These are phyloP conservation scores for Saturnia pavonia DNA, from an alignment of 2,888 invertebrate genomes.

Conservation along the genomic window DNA sequence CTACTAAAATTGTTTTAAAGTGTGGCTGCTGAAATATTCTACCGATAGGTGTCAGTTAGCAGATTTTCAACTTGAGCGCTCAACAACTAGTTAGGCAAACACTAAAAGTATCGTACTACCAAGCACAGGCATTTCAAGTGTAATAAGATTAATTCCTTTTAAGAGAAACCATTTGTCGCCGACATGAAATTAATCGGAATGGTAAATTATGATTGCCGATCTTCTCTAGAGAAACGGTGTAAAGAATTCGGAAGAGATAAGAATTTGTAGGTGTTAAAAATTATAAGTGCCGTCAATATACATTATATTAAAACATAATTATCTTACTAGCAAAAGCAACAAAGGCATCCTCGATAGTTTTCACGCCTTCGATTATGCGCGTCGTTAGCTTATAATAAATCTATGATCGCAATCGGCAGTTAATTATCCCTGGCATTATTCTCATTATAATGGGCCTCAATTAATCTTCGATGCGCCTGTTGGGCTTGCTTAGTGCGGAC, in stretches of 20 bases:
- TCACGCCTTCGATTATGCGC: slow-evolving; percentile 78
- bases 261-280: not conserved
- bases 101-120: not conserved
- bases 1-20: not conserved
- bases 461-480: slow-evolving; percentile 27
- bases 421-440: slow-evolving; percentile 38
- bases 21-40: not conserved
- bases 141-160: too few species aligned
- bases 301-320: not conserved
- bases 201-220: too few species aligned
- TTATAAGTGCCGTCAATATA: not conserved
- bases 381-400: slow-evolving; percentile 78
- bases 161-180: not conserved
- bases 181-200: not conserved
- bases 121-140: not conserved
- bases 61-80: not conserved
- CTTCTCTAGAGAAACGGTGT: too few species aligned
- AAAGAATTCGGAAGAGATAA: too few species aligned
- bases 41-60: too few species aligned
- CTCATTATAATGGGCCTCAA: slow-evolving; percentile 33
- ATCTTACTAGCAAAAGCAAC: slow-evolving; percentile 70
- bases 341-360: slow-evolving; percentile 75
- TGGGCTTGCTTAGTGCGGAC: slow-evolving; percentile 23
- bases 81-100: not conserved
- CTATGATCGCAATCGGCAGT: slow-evolving; percentile 45